These are phyloP conservation scores for Minunthozetes semirufus DNA, from an alignment of 2,888 invertebrate genomes.

Conservation along the genomic window DNA sequence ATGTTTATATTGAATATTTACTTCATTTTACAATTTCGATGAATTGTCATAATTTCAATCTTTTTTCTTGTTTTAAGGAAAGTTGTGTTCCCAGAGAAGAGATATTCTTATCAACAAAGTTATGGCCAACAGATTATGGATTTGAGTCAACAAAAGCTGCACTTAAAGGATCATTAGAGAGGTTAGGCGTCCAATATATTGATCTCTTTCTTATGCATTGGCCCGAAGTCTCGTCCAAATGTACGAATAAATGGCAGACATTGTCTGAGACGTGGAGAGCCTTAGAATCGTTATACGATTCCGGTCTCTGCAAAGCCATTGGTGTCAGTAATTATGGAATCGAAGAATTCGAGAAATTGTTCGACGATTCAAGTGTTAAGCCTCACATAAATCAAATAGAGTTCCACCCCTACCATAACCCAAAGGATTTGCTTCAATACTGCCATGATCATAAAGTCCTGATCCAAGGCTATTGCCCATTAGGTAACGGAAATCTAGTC, in stretches of 20 bases:
- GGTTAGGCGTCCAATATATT: slow-evolving; percentile 45
- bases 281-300: slow-evolving; percentile 47
- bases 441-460: not conserved
- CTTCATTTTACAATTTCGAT: too few species aligned
- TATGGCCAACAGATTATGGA: not conserved
- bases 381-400: slow-evolving; percentile 33
- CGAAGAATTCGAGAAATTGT: slow-evolving; percentile 56
- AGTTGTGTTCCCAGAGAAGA: slow-evolving; percentile 19
- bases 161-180: slow-evolving; percentile 39
- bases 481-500: not conserved
- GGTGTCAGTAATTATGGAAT: slow-evolving; percentile 78
- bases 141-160: not conserved
- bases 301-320: slow-evolving; percentile 63
- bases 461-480: slow-evolving; percentile 8
- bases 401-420: slow-evolving; percentile 13
- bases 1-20: not conserved
- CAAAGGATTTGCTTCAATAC: slow-evolving; percentile 16
- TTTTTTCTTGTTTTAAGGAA: too few species aligned
- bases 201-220: slow-evolving; percentile 47
- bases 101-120: slow-evolving; percentile 28
- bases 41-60: too few species aligned
- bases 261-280: not conserved
- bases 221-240: slow-evolving; percentile 41
- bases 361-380: not conserved
- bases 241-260: not conserved